Evolutionary conservation across 2,888 invertebrate genomes (phyloP).

Genomic region (Hypomecis atomaria): DNA sequence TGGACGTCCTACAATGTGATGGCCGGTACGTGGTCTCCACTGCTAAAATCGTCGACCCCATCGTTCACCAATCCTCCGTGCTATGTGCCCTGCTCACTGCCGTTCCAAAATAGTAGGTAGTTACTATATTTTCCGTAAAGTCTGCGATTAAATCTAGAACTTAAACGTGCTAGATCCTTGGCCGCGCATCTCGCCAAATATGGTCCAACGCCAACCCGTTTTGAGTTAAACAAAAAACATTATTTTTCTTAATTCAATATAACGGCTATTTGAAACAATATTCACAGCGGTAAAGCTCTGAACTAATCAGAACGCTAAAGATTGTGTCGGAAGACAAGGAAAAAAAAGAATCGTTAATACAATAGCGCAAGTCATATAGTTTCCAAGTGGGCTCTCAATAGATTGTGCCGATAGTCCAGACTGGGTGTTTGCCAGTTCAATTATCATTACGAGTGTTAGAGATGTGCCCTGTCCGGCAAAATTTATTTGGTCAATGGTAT

Average conservation of each 20-base stretch:
- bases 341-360: constrained; percentile 79
- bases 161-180: no score
- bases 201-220: no score
- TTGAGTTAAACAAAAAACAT: no score
- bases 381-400: constrained; percentile 73
- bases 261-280: constrained; percentile 73
- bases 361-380: constrained; percentile 83
- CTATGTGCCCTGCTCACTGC: no score
- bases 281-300: constrained; percentile 79
- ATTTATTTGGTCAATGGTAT: neutral
- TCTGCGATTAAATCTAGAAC: no score
- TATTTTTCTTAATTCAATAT: constrained; percentile 60
- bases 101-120: no score
- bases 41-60: no score
- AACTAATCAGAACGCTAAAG: constrained; percentile 83
- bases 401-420: constrained; percentile 75
- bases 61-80: no score
- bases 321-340: constrained; percentile 82
- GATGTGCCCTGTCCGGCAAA: constrained; percentile 43
- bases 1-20: no score
- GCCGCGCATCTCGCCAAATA: no score
- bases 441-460: constrained; percentile 77
- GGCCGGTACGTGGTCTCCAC: no score
- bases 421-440: constrained; percentile 85
- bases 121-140: no score